phyloP scores from a whole-genome alignment of 1,140 invertebrate genomes.

The Leptestheria dahalacensis region DNA sequence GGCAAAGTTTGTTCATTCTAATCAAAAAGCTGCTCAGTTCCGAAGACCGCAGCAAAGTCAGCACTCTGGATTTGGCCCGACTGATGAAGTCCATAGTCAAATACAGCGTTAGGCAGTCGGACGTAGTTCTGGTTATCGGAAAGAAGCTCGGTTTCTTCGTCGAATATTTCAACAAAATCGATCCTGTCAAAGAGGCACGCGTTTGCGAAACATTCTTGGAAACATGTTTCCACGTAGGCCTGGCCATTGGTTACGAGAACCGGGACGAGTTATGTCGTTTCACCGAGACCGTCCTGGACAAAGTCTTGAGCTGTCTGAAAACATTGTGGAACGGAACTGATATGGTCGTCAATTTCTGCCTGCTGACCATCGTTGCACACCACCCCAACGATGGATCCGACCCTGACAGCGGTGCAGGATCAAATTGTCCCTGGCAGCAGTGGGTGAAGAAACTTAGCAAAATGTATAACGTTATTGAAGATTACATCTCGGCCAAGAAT shows the following conservation, averaged over 20 bases:
- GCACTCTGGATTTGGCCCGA: not conserved
- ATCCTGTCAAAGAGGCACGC: not conserved
- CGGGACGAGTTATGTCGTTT: not conserved
- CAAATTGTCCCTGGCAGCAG: too few species aligned
- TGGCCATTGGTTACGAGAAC: not conserved
- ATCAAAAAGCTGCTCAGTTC: not conserved
- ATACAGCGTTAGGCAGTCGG: not conserved
- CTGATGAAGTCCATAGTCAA: not conserved
- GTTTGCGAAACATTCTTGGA: not conserved
- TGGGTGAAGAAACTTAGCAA: not conserved
- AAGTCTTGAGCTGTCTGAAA: not conserved
- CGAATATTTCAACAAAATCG: not conserved
- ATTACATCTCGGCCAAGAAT: not conserved
- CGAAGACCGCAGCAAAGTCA: not conserved
- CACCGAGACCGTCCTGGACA: not conserved
- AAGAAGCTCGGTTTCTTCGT: not conserved
- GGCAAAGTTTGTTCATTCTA: constrained; percentile 2
- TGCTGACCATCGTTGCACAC: not conserved
- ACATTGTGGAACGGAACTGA: not conserved
- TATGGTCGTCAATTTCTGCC: not conserved
- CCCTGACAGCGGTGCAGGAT: too few species aligned
- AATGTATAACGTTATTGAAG: not conserved
- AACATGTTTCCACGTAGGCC: not conserved
- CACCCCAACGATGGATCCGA: not conserved
- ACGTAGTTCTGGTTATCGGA: not conserved